Base-by-base conservation (phyloP, 2,888 invertebrate species). In the Rotaria macrura region DNA sequence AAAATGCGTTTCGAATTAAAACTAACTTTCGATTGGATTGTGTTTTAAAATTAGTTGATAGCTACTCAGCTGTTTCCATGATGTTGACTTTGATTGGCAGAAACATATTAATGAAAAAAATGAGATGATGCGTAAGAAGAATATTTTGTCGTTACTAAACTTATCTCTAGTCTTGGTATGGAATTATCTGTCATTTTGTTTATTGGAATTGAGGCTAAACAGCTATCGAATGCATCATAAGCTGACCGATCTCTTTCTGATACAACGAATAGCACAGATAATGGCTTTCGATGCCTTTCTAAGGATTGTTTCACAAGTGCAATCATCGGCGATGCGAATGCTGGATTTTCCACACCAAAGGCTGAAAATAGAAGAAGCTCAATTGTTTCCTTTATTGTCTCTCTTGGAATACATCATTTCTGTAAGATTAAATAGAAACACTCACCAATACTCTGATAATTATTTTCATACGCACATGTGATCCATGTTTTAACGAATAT, bases 361-460 rank as follows among this genome's bases (percentile, higher is more conserved):
- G 65, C 65, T 65, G 65, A 34, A 65, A 29, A 34, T 34, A 65
- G 12, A 65, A 65, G 20, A 65, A 17, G 12, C 65, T 57, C 57
- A 57, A 29, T 14, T 57, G 25, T 57, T 57, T 57, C 25, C 7
- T 65, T 65, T 65, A 6, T 38, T 4, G 34, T 65, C 7, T 38
- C 17, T 17, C 65, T 14, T 34, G 34, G 14, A 38, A 34, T 20
- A 34, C 65, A 65, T 7, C 17, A 14, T 65, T 65, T n/a, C 65
- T 65, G 65, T 17, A 12, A 34, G 12, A 65, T 65, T 65, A 10
- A 34, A 34, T 65, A 65, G 20, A 65, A 65, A 14, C 65, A 65
- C 65, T 65, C 65, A 65, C 65, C 65, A 65, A 65, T 34, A 65
- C 65, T 65, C 65, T 65, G 65, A 65, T 65, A 65, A 34, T 65